A percentile compares a stretch with the other conserved stretches of the same genome.
phyloP scores from a whole-genome alignment of 2,888 invertebrate genomes.

The Dasysyrphus albostriatus region DNA sequence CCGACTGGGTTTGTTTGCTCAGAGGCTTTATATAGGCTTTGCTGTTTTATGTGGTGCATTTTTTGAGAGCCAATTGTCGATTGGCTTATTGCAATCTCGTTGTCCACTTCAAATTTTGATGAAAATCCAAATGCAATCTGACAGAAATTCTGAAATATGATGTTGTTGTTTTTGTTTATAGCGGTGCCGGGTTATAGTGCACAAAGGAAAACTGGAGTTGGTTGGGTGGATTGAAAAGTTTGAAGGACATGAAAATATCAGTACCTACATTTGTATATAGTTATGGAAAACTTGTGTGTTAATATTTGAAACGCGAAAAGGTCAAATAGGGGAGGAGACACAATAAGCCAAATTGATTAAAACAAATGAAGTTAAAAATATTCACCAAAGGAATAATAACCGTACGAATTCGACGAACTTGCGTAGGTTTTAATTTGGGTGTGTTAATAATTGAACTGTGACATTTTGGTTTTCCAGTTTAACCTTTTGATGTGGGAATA shows the following conservation, averaged over 20 bases:
- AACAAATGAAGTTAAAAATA: background rate
- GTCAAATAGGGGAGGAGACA: background rate
- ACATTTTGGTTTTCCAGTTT: background rate
- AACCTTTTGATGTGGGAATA: background rate
- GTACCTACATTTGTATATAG: background rate
- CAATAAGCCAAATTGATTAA: background rate
- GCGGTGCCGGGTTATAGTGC: background rate
- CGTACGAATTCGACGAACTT: background rate
- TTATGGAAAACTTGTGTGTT: background rate
- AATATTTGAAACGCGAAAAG: background rate
- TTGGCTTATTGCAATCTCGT: slow-evolving; percentile 75
- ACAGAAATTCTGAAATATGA: slow-evolving; percentile 29
- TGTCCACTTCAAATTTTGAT: slow-evolving; percentile 73
- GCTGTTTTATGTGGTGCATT: slow-evolving; percentile 22
- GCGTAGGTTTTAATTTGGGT: background rate
- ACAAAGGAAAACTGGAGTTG: background rate
- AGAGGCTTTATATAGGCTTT: slow-evolving; percentile 18
- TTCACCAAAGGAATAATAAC: slow-evolving; percentile 5
- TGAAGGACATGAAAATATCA: slow-evolving; percentile 14
- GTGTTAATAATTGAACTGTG: background rate
- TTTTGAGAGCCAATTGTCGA: slow-evolving; percentile 69
- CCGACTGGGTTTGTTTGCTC: slow-evolving; percentile 34
- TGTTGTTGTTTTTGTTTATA: background rate
- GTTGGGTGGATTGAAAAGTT: slow-evolving; percentile 4
- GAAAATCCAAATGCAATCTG: slow-evolving; percentile 71